These are phyloP conservation scores for Tichodroma muraria DNA, from an alignment of 2,113 vertebrate species.

Conservation along the genomic window DNA sequence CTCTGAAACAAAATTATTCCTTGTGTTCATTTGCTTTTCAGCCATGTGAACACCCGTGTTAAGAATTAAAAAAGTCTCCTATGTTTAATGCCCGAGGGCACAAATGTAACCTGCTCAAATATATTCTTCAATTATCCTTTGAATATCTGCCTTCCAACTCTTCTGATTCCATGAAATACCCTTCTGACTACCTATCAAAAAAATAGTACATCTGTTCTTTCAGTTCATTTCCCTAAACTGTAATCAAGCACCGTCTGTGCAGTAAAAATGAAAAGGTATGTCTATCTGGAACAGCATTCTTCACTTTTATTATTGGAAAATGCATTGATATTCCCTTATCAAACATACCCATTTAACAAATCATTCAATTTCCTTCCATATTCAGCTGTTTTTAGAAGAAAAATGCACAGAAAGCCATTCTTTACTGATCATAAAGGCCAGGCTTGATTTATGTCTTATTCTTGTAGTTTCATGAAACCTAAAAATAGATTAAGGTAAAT, in stretches of 20 bases:
- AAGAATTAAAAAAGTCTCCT: slow-evolving; percentile 3
- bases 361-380: background rate
- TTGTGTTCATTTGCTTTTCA: slow-evolving; percentile 28
- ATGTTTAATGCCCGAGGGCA: background rate
- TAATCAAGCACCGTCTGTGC: slow-evolving; percentile 14
- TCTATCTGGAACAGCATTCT: slow-evolving; percentile 6
- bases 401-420: background rate
- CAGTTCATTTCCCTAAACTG: slow-evolving; percentile 38
- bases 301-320: slow-evolving; percentile 41
- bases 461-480: background rate
- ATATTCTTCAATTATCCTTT: slow-evolving; percentile 46
- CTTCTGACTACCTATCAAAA: slow-evolving; percentile 22
- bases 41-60: background rate
- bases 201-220: slow-evolving; percentile 29
- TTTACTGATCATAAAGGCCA: background rate
- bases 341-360: slow-evolving; percentile 6
- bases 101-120: slow-evolving; percentile 45
- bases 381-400: background rate
- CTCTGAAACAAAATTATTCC: slow-evolving; percentile 4
- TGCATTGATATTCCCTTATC: slow-evolving; percentile 17
- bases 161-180: background rate
- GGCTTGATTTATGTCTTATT: background rate
- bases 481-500: background rate
- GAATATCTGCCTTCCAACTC: slow-evolving; percentile 33
- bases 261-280: slow-evolving; percentile 17